Evolutionary conservation across 2,797 vertebrate species (phyloP).

Genomic region (Sparus aurata): DNA sequence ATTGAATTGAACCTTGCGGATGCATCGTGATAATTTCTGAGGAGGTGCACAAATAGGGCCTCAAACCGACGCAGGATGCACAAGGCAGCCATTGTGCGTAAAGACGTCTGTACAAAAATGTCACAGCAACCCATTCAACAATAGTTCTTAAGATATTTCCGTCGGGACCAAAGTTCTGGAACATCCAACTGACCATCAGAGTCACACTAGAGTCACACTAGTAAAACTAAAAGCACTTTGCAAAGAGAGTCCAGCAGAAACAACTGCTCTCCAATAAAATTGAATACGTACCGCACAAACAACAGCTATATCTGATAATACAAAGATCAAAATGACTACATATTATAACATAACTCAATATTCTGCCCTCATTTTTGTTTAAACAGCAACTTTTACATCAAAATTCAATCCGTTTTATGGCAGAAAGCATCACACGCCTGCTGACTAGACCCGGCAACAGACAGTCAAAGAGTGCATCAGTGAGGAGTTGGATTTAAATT

Average conservation of each 20-base stretch:
- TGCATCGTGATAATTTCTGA: too few species aligned
- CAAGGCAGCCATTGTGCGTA: too few species aligned
- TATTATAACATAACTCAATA: neutral
- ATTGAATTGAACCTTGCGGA: too few species aligned
- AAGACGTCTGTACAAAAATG: too few species aligned
- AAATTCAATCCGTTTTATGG: constrained; percentile 5
- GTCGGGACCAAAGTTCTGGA: too few species aligned
- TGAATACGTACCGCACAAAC: neutral
- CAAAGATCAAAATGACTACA: neutral
- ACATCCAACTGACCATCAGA: too few species aligned
- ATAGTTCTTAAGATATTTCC: too few species aligned
- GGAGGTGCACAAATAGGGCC: too few species aligned
- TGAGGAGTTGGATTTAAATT: constrained; percentile 50
- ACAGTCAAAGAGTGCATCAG: neutral
- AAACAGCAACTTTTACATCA: constrained; percentile 31
- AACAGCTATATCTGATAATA: neutral
- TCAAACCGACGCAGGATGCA: too few species aligned
- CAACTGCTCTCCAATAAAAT: neutral
- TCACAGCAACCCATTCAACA: too few species aligned
- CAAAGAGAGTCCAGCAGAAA: neutral
- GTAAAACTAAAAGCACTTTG: neutral
- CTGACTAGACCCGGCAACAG: constrained; percentile 1
- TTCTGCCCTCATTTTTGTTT: neutral
- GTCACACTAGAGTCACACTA: too few species aligned
- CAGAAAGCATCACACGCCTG: constrained; percentile 9